Percentiles rank a stretch among this genome's conserved stretches.
Evolutionary conservation across 2,888 invertebrate species (phyloP).

Genomic region (Drosophila prolongata): DNA sequence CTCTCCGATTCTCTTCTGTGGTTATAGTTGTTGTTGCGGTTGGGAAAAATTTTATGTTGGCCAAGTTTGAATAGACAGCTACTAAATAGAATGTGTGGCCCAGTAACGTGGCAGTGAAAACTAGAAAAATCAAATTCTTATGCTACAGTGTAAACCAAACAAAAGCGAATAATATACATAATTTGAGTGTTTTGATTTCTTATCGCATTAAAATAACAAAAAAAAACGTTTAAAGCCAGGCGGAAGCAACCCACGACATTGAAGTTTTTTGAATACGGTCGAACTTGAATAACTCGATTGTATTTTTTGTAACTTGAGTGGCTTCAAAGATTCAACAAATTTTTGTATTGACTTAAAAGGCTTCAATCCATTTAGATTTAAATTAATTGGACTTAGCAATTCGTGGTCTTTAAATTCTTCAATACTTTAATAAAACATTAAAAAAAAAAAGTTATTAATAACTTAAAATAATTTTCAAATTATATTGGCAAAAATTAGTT

Average conservation of each 20-base stretch:
- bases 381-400: neutral
- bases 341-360: neutral
- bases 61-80: conserved; percentile 38
- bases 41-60: conserved; percentile 42
- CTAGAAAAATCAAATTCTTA: conserved; percentile 20
- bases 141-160: conserved; percentile 3
- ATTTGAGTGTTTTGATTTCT: conserved; percentile 13
- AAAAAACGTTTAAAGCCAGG: conserved; percentile 9
- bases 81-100: conserved; percentile 28
- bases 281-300: conserved; percentile 6
- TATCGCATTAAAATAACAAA: conserved; percentile 11
- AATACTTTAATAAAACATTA: too few relatives aligned
- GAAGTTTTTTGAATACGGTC: conserved; percentile 23
- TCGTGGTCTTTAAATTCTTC: too few relatives aligned
- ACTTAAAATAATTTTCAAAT: too few relatives aligned
- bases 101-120: conserved; percentile 55
- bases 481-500: too few relatives aligned
- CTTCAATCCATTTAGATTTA: neutral
- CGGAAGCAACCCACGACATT: conserved; percentile 32
- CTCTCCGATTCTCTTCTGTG: conserved; percentile 9
- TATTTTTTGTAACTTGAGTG: neutral
- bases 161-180: conserved; percentile 8
- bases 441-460: too few relatives aligned
- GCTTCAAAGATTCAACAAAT: neutral
- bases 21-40: conserved; percentile 16